Evolutionary conservation across 2,113 vertebrate genomes (phyloP), one percentile per base, ranked within the genome.

Genomic region (Ceyx cyanopectus): DNA sequence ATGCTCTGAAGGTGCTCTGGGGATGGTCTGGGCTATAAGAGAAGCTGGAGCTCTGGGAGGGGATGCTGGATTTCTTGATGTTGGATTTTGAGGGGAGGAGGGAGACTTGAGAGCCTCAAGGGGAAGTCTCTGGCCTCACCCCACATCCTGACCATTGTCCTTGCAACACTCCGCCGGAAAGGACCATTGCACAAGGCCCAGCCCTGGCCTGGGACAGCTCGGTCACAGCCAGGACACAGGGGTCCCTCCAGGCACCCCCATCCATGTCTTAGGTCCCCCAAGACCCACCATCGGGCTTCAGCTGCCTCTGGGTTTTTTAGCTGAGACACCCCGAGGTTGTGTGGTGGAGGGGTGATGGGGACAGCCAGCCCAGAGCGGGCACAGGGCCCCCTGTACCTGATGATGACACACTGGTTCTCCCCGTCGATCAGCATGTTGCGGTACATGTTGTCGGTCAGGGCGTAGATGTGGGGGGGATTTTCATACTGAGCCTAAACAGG

Each of bases 331-430:
- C 53, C 11, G 3, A 0, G 37, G n/a, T 20, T 5, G 48, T 18
- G 68, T 43, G 79, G 24, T 24, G 15, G 37, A 40, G 62, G 8
- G 20, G 8, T 32, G 58, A 22, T 20, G 43, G 48, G 60, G 37
- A 11, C 77, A 65, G 50, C 12, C 12, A 9, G 30, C 37, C 68
- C 1, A 0, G 24, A 27, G 14, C 2, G 2, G 67, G 2, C 46
- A n/a, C 0, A 0, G 18, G 9, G 37, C 75, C 61, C 23, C 1
- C 1, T 21, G 5, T 51, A 51, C 50, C 98, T 98, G 97, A 98
- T 99, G 91, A 99, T 99, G 92, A 99, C 99, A 16, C 99, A 99
- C 81, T 99, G 99, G 94, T 99, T 99, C 96, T 99, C 99, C 7
- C 94, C 96, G 7, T 99, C 99, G 2, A 99, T 99, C 96, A 99